Evolutionary conservation across 2,113 vertebrate species (phyloP).

Genomic region (pig (Sus scrofa)): T2T-Sscrofa CM000823.6:5832001-5832500

Average conservation of each 20-base stretch:
- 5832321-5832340: no score
- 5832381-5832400: no score
- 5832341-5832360: no score
- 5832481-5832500: neutral
- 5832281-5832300: no score
- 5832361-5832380: no score
- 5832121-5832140: neutral
- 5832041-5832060: neutral
- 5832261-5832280: no score
- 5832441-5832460: neutral
- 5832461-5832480: neutral
- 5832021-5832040: accelerated
- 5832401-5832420: no score
- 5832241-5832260: neutral
- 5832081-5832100: no score
- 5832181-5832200: neutral
- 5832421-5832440: neutral
- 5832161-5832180: neutral
- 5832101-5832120: neutral
- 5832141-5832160: neutral
- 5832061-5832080: neutral
- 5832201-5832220: neutral
- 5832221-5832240: neutral
- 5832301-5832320: no score
- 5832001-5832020: neutral